These are phyloP conservation scores for Cirrhinus molitorella DNA, from an alignment of 2,797 vertebrate species.

Conservation along the genomic window DNA sequence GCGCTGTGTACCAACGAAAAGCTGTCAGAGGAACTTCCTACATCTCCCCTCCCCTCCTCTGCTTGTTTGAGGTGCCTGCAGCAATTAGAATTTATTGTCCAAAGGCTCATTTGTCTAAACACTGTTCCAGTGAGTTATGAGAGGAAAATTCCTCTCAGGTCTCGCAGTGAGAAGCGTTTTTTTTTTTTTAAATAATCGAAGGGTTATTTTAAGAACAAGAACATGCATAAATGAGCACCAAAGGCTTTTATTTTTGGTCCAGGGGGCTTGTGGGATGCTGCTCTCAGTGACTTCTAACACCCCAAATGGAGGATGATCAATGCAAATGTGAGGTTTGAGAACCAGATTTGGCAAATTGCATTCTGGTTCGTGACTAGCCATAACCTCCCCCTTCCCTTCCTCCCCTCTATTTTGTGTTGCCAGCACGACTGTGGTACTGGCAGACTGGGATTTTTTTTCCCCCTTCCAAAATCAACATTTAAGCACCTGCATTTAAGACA, in stretches of 20 bases:
- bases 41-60: conserved; percentile 37
- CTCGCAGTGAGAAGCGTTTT: conserved; percentile 8
- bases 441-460: conserved; percentile 61
- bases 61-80: conserved; percentile 68
- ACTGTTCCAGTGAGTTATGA: conserved; percentile 63
- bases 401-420: conserved; percentile 58
- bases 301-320: conserved; percentile 17
- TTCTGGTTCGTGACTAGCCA: conserved; percentile 75
- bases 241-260: not conserved
- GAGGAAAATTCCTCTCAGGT: conserved; percentile 69
- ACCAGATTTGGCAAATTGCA: conserved; percentile 68
- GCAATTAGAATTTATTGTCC: conserved; percentile 79
- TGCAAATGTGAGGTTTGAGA: conserved; percentile 66
- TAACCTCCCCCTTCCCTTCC: conserved; percentile 59
- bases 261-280: not conserved
- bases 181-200: not conserved
- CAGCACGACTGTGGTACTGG: conserved; percentile 73
- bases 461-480: not conserved
- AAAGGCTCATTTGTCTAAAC: conserved; percentile 72
- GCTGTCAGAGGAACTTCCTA: conserved; percentile 20
- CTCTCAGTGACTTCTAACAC: not conserved
- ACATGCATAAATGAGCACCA: not conserved
- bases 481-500: not conserved
- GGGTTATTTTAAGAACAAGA: conserved; percentile 4
- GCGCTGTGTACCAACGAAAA: conserved; percentile 70